These are phyloP conservation scores for Coelinius sp. DNA, from an alignment of 2,888 invertebrate species.

Conservation along the genomic window DNA sequence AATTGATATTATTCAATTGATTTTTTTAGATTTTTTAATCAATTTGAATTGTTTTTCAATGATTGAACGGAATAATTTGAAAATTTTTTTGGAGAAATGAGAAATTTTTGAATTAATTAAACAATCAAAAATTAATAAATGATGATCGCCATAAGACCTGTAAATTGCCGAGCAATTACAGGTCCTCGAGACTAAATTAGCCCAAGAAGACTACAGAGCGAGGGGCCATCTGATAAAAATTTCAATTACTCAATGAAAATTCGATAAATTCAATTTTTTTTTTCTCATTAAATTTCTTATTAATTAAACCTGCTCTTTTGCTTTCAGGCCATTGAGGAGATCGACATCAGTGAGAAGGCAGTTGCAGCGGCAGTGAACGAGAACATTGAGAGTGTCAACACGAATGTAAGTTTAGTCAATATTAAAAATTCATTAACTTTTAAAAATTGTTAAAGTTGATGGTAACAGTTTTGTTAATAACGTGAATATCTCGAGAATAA, in stretches of 20 bases:
- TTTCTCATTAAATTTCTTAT: not conserved
- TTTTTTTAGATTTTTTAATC: no score
- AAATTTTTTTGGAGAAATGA: not conserved
- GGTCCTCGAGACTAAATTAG: conserved; percentile 57
- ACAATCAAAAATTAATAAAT: conserved; percentile 37
- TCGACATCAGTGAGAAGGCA: conserved; percentile 67
- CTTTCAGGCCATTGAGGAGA: conserved; percentile 66
- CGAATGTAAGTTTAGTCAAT: conserved; percentile 59
- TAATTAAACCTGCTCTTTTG: conserved; percentile 10
- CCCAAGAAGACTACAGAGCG: conserved; percentile 63
- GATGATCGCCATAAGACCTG: conserved; percentile 67
- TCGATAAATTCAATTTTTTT: not conserved
- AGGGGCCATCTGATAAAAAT: conserved; percentile 68
- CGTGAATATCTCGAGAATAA: no score
- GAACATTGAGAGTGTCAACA: conserved; percentile 64
- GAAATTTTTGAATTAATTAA: not conserved
- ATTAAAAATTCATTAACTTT: not conserved
- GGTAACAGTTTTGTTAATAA: no score
- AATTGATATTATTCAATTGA: no score
- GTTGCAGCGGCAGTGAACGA: conserved; percentile 67
- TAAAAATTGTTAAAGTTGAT: conserved; percentile 1
- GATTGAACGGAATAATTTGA: no score
- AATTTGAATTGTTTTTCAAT: no score
- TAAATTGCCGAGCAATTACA: conserved; percentile 54
- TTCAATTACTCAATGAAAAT: not conserved